Evolutionary conservation across 2,888 invertebrate genomes (phyloP).

Genomic region (Podotricha telesiphe): DNA sequence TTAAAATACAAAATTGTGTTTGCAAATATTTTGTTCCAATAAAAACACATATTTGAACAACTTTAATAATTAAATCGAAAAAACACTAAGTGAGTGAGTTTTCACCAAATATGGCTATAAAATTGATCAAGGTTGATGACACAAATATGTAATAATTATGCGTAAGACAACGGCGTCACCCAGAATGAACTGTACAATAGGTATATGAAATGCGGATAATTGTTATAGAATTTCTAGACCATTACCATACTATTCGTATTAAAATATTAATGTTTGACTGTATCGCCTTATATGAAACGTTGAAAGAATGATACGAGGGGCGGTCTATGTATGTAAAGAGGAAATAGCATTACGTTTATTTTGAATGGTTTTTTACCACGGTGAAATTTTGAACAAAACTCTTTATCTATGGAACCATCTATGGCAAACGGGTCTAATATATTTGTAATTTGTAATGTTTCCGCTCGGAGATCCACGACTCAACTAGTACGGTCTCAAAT

Average conservation of each 20-base stretch:
- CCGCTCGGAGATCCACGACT: too few species aligned
- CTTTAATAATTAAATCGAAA: too few species aligned
- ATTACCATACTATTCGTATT: neutral
- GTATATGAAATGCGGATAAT: neutral
- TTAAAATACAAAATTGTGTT: too few species aligned
- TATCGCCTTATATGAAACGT: neutral
- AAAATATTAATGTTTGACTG: neutral
- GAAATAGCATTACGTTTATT: neutral
- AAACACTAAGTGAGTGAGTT: too few species aligned
- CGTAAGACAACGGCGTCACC: neutral
- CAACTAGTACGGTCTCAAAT: too few species aligned
- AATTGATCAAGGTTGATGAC: neutral
- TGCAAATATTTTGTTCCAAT: too few species aligned
- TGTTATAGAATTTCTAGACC: neutral
- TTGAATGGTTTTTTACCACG: neutral
- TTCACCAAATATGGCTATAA: neutral
- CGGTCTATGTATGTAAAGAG: neutral
- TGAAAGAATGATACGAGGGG: neutral
- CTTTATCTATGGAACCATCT: too few species aligned
- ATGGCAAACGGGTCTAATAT: too few species aligned
- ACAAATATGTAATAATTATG: neutral
- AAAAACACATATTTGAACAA: too few species aligned
- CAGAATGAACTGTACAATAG: neutral
- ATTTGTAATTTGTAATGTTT: too few species aligned
- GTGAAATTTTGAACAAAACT: neutral